Evolutionary conservation across 2,113 vertebrate species (phyloP).

Genomic region (Platycercus adscitus): DNA sequence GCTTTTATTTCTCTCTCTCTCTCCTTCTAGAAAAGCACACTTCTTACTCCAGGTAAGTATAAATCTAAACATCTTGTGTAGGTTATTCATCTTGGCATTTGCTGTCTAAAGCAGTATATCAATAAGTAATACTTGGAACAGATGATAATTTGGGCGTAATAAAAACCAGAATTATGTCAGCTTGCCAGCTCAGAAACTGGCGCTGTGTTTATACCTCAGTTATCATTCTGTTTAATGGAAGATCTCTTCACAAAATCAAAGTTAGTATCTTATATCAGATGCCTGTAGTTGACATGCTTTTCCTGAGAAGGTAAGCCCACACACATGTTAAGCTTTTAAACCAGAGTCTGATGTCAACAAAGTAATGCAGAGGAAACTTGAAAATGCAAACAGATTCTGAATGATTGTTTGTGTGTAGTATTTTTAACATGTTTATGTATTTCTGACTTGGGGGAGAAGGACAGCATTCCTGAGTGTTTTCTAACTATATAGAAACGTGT

Average conservation of each 20-base stretch:
- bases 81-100: background rate
- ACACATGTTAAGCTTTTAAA: background rate
- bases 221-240: background rate
- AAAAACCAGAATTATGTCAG: background rate
- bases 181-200: background rate
- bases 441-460: background rate
- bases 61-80: background rate
- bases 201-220: background rate
- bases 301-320: background rate
- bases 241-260: background rate
- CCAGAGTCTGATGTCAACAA: background rate
- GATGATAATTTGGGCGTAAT: background rate
- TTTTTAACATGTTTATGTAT: background rate
- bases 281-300: background rate
- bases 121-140: background rate
- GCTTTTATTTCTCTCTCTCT: background rate
- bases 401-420: background rate
- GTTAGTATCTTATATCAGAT: background rate
- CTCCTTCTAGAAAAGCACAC: conserved; percentile 84
- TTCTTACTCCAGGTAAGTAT: conserved; percentile 89
- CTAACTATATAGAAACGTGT: background rate
- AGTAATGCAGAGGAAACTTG: background rate
- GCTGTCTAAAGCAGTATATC: background rate
- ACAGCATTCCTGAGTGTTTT: background rate
- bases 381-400: background rate